Evolutionary conservation across 2,113 vertebrate species (phyloP), one percentile per base, ranked within the genome.

Genomic region (Pluvianellus socialis): DNA sequence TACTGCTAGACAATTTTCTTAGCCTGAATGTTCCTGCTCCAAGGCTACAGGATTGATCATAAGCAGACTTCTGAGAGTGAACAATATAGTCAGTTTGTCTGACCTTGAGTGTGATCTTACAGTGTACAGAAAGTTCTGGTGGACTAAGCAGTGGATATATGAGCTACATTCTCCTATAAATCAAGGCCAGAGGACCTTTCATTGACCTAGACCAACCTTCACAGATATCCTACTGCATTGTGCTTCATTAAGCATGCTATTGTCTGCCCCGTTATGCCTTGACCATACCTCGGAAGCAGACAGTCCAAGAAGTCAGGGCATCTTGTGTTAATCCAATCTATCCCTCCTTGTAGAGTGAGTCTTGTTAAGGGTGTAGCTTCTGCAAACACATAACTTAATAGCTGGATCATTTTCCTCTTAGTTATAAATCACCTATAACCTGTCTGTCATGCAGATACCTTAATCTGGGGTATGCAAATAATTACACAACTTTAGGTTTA

Each of bases 141-240:
- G 9, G 3, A 55, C 63, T 40, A 21, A 86, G 47, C 10, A 61
- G 16, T 30, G 21, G 21, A 12, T 12, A 26, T 12, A 52, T 0
- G 7, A 40, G 16, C 14, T 50, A 30, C 1, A 7, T 66, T 67
- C 90, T 50, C 22, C 22, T 42, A 67, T 47, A 82, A 85, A 56
- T 23, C 4, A 50, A 63, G 20, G 19, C 4, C 47, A 42, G 52
- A 75, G 16, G 10, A 44, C 28, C 2, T 44, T 82, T n/a, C 7
- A 28, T 27, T 0, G 0, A 76, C 12, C 7, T 68, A 33, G 24
- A 19, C 6, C 30, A 61, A 23, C 5, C 26, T 83, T 55, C 26
- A 27, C 11, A 63, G 44, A 12, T 17, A 14, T 88, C n/a, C 23
- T 8, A 5, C 7, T 33, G 22, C 12, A 5, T 6, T 86, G 7